phyloP scores from a whole-genome alignment of 1,140 invertebrate genomes.

The Cheumatopsyche charites region DNA sequence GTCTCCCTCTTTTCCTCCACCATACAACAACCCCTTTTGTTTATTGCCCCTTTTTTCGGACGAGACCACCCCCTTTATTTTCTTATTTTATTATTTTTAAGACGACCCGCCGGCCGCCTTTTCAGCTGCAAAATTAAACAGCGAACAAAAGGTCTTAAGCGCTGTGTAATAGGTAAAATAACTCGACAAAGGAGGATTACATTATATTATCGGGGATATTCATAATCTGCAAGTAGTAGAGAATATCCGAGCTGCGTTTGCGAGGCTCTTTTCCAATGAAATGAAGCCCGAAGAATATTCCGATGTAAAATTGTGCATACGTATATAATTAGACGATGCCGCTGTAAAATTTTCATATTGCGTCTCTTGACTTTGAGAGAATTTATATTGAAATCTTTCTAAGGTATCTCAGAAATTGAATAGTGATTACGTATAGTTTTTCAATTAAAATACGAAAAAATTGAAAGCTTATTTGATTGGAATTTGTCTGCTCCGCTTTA shows the following conservation, averaged over 20 bases:
- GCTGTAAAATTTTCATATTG: not conserved
- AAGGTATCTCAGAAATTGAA: too few species aligned
- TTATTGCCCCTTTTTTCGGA: too few species aligned
- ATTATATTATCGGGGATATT: slow-evolving; percentile 38
- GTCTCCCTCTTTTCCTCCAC: too few species aligned
- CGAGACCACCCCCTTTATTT: not conserved
- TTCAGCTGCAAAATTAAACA: slow-evolving; percentile 39
- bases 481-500: too few species aligned
- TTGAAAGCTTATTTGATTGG: too few species aligned
- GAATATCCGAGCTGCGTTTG: not conserved
- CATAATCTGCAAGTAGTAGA: slow-evolving; percentile 29
- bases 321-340: not conserved
- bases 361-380: not conserved
- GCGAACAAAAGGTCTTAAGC: slow-evolving; percentile 34
- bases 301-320: not conserved
- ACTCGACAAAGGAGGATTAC: slow-evolving; percentile 39
- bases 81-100: slow-evolving; percentile 1
- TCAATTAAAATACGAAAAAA: too few species aligned
- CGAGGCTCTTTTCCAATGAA: slow-evolving; percentile 6
- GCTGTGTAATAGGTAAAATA: slow-evolving; percentile 35
- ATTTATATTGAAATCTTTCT: not conserved
- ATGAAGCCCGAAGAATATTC: slow-evolving; percentile 32
- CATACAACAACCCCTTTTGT: too few species aligned
- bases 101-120: not conserved
- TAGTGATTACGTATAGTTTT: too few species aligned